A percentile compares a stretch with the other conserved stretches of the same genome.
phyloP scores from a whole-genome alignment of 2,113 vertebrate genomes.

The Tachycineta bicolor region DNA sequence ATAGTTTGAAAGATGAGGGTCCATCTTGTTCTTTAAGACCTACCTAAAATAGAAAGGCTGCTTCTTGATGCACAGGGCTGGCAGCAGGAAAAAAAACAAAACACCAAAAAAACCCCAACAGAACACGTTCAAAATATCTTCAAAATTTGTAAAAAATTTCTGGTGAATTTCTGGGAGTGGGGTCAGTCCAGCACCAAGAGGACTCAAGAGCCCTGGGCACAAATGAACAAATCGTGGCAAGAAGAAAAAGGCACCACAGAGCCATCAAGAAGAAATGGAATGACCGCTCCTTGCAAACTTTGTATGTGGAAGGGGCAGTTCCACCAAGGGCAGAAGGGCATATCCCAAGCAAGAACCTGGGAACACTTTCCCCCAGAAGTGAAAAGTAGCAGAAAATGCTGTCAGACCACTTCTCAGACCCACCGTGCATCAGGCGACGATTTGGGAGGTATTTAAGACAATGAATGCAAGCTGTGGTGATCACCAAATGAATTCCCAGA shows the following conservation, averaged over 20 bases:
- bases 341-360: not conserved
- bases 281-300: accelerated
- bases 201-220: not conserved
- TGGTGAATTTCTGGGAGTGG: accelerated
- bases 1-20: not conserved
- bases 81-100: not conserved
- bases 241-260: not conserved
- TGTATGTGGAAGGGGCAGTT: not conserved
- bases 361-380: not conserved
- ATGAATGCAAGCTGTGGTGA: constrained; percentile 46
- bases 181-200: not conserved
- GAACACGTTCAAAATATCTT: not conserved
- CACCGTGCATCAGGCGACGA: accelerated
- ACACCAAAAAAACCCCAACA: not conserved
- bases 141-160: not conserved
- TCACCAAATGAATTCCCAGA: constrained; percentile 8
- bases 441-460: constrained; percentile 53
- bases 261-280: not conserved
- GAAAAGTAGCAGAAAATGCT: constrained; percentile 7
- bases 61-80: not conserved
- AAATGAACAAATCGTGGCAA: not conserved
- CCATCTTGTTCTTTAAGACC: not conserved
- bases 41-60: not conserved
- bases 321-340: not conserved
- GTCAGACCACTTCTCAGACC: not conserved